Percentiles rank a stretch among this genome's conserved stretches.
Conservation (phyloP, 2,113 vertebrate species). For the Pterocles orientalis region DNA sequence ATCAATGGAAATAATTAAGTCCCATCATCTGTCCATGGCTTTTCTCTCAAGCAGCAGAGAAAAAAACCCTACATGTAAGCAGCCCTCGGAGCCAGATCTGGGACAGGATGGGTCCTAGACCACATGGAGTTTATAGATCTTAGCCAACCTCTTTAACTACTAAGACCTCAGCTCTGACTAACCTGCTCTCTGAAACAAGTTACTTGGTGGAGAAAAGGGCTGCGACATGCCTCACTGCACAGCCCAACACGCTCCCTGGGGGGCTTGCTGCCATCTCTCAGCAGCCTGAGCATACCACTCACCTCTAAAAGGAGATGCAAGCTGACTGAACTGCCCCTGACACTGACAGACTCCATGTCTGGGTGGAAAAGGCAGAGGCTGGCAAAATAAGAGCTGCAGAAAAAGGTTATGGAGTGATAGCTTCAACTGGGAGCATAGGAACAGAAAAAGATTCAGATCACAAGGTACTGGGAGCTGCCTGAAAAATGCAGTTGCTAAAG, state of each 20-base stretch:
- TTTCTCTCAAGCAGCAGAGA: not conserved
- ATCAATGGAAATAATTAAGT: not conserved
- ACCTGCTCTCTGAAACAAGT: not conserved
- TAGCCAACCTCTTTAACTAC: not conserved
- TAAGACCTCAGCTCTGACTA: not conserved
- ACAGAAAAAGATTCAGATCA: not conserved
- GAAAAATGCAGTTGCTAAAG: not conserved
- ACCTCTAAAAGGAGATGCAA: not conserved
- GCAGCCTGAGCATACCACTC: not conserved
- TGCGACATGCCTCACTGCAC: not conserved
- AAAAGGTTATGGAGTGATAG: not conserved
- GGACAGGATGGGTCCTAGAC: not conserved
- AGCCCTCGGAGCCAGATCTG: not conserved
- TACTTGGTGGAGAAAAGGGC: not conserved
- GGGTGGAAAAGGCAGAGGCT: not conserved
- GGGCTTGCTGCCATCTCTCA: not conserved
- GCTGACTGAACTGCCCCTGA: not conserved
- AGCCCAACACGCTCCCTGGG: not conserved
- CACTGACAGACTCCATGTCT: not conserved
- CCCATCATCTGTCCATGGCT: not conserved
- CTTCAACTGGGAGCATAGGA: not conserved
- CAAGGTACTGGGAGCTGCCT: not conserved
- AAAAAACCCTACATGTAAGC: fast-evolving
- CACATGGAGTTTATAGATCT: not conserved
- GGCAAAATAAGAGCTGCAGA: not conserved